Evolutionary conservation across 92 coral and sea anemone genomes (phyloP), one percentile per base, ranked within the genome.

Genomic region (Muricea muricata): DNA sequence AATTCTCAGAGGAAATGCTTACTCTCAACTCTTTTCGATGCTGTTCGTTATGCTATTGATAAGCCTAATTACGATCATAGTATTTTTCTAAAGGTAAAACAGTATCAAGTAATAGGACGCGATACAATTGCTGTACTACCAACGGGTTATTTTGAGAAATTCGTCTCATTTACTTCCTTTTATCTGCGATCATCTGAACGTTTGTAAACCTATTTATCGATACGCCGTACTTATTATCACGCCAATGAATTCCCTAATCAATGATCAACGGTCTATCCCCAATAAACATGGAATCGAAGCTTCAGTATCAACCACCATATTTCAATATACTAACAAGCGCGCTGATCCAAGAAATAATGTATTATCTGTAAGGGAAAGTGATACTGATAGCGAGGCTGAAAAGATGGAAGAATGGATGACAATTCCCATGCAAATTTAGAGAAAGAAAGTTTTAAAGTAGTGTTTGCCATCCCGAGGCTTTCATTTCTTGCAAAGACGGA

Each of bases 381-480:
- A 57, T 31, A 65, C 25, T 52, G 67, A 31, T 21, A 65, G n/a
- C n/a, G n/a, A n/a, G n/a, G n/a, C n/a, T n/a, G n/a, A n/a, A n/a
- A n/a, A n/a, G n/a, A n/a, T n/a, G n/a, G n/a, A n/a, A n/a, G n/a
- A n/a, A n/a, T 74, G 28, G 73, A 82, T 72, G 42, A 45, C 31
- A 68, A 12, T 3, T 33, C 67, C 4, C 18, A 33, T 15, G 56
- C 34, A 73, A 69, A 72, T 17, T 26, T 66, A 10, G 28, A 6
- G 29, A 31, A 41, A 14, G 55, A 47, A 39, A 23, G 28, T 6
- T 23, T 37, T 60, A 82, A 76, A 34, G 15, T 89, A 0, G 21
- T 84, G 26, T 88, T 69, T 34, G 56, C 89, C 92, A 89, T 65
- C 92, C 92, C 4, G 93, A 89, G 75, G 93, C 86, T n/a, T 85